Evolutionary conservation across 2,797 vertebrate species (phyloP).

Genomic region (Zenarchopterus dispar): DNA sequence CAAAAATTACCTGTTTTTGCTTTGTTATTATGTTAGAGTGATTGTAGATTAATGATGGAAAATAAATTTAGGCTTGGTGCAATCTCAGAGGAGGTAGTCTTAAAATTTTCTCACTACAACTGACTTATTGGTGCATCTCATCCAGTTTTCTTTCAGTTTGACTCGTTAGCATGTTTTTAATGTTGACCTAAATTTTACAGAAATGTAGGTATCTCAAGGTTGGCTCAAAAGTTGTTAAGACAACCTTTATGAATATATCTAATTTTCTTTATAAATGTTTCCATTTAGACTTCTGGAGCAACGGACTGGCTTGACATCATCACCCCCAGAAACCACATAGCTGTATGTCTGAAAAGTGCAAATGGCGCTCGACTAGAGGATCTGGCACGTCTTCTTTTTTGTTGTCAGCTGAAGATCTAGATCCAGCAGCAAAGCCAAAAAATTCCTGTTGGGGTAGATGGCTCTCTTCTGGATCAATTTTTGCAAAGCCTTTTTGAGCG

Average conservation of each 20-base stretch:
- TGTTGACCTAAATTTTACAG: background rate
- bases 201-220: conserved; percentile 5
- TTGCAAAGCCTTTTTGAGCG: conserved; percentile 85
- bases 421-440: conserved; percentile 84
- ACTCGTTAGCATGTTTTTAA: background rate
- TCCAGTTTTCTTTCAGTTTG: background rate
- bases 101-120: no score
- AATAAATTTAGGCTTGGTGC: no score
- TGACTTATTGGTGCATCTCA: no score
- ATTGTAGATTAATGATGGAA: no score
- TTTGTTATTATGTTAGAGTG: background rate
- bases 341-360: background rate
- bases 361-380: conserved; percentile 62
- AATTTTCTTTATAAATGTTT: background rate
- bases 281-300: conserved; percentile 13
- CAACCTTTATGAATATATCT: background rate
- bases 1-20: background rate
- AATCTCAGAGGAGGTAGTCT: no score
- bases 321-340: background rate
- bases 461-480: conserved; percentile 85
- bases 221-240: no score
- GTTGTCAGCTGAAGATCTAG: conserved; percentile 81
- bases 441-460: conserved; percentile 87
- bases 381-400: conserved; percentile 76
- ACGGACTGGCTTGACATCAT: conserved; percentile 1